phyloP scores from a whole-genome alignment of 2,888 invertebrate genomes.

The Mythimna albipuncta region DNA sequence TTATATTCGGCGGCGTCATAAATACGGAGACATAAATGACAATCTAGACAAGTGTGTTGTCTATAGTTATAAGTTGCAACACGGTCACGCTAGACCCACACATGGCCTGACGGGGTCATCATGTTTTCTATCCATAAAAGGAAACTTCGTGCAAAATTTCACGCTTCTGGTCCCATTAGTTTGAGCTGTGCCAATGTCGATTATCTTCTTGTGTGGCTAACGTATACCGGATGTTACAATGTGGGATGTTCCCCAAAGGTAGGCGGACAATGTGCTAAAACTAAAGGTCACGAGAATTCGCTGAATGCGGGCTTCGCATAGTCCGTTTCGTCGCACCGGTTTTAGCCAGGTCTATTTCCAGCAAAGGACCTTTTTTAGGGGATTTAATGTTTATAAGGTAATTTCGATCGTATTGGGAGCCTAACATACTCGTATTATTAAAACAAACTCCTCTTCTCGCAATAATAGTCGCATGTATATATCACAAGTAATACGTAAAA shows the following conservation, averaged over 20 bases:
- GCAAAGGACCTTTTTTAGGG: neutral
- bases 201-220: neutral
- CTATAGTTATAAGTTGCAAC: no score
- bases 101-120: no score
- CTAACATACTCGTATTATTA: neutral
- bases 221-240: neutral
- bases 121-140: no score
- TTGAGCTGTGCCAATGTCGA: neutral
- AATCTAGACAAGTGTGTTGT: no score
- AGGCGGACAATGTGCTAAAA: neutral
- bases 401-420: neutral
- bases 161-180: no score
- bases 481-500: no score
- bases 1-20: no score
- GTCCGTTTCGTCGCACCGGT: neutral
- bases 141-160: no score
- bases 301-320: constrained; percentile 11
- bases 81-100: no score
- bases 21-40: no score
- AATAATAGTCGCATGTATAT: no score
- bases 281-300: neutral
- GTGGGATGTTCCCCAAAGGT: neutral
- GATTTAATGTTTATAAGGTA: neutral
- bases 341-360: neutral
- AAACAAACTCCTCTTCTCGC: no score